Evolutionary conservation across 2,888 invertebrate genomes (phyloP), one percentile per base, ranked within the genome.

Genomic region (Isotomurus palustris): DNA sequence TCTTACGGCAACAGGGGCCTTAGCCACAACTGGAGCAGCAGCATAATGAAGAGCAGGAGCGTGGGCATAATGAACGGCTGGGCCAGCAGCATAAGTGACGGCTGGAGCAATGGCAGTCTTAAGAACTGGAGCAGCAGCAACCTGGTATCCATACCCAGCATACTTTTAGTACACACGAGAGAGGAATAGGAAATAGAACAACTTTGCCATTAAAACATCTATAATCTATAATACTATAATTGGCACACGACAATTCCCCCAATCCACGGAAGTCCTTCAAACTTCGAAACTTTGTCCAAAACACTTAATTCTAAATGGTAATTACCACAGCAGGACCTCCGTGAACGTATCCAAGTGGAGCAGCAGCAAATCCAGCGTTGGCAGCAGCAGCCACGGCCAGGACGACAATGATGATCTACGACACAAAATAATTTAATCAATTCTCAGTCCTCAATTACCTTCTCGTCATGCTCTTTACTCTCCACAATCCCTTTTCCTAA

Each of bases 361-460:
- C 55, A 5, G 51, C 45, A 12, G 49, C 35, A 17, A 17, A 38
- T 38, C 63, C 63, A 35, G 63, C 63, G 41, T 36, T 47, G 35
- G 58, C 60, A 49, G 52, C 48, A 55, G 54, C 44, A 35, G 58
- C 47, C 47, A 60, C 27, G 47, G 59, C 54, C 38, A 63, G 55
- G 44, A 63, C 53, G 48, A 53, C 55, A 53, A 60, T 22, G 44
- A 44, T 53, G 41, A 57, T 47, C 60, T 60, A 49, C 8, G 17
- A 40, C 29, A 38, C 14, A 32, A 21, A 41, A 38, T 12, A 17
- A 41, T 19, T 27, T 3, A 32, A 56, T 44, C 36, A 52, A 27
- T 21, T 52, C 25, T 10, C 17, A 29, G n/a, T n/a, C n/a, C 8
- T 17, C 12, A 8, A 41, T 17, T 41, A 41, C 19, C 10, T 12